Base-by-base conservation (phyloP, 1,140 invertebrate species). In the Diplogasteroides magnus region DNA sequence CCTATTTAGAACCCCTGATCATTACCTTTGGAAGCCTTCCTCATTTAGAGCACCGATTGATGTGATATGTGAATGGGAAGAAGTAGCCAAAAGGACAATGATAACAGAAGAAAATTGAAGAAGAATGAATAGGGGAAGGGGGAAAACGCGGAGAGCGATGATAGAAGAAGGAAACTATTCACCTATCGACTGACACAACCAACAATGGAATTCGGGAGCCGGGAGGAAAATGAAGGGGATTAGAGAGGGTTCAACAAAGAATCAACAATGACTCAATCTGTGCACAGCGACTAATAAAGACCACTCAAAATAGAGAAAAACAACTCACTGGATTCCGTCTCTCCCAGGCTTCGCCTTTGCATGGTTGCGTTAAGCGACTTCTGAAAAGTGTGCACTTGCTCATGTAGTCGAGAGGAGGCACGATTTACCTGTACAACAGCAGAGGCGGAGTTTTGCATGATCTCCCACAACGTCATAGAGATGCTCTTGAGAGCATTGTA, bases 381-480 rank as follows among this genome's bases (percentile, higher is more conserved):
- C 67, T 82, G 80, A 55, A 82, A 74, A 26, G 76, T 65, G 37
- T 70, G n/a, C n/a, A n/a, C n/a, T 85, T 84, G 65, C 85, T 78
- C 37, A 48, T 11, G 37, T 48, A 48, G 6, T 48, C 6, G 37
- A 11, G 19, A 19, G 37, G 19, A 48, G 19, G 6, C 37, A 11
- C 37, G n/a, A 11, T 19, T 48, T 6, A 48, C 37, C 37, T 48
- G 37, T 11, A 48, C 37, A 48, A 48, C 37, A 19, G 37, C 37
- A 48, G 37, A 48, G 6, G 70, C 70, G 48, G 70, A 72, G 61
- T 84, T 84, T 70, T 85, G 84, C 77, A 87, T 80, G 55, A 87
- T 85, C 75, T 87, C 85, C 86, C 86, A 88, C 23, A 87, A 79
- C 25, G 85, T 84, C 55, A 84, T 84, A 0, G 84, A 85, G n/a